Percentiles rank a stretch among this genome's conserved stretches.
phyloP scores from a whole-genome alignment of 2,113 vertebrate species.

The Phainopepla nitens region DNA sequence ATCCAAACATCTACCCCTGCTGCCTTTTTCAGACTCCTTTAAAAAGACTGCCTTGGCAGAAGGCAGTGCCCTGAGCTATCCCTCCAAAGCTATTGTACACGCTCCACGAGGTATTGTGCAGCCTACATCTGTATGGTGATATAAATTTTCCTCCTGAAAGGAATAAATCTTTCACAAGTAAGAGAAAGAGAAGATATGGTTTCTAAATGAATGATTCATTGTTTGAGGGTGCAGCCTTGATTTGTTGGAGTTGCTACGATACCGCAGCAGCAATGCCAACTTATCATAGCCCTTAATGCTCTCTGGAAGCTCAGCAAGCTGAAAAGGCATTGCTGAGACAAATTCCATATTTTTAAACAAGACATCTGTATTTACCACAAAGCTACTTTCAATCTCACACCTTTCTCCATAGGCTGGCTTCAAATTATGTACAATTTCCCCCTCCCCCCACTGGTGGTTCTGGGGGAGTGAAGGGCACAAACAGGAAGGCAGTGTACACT shows the following conservation, averaged over 20 bases:
- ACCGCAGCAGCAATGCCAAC: neutral
- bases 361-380: neutral
- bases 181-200: neutral
- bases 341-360: constrained; percentile 8
- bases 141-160: constrained; percentile 35
- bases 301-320: neutral
- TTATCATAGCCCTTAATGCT: neutral
- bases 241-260: constrained; percentile 13
- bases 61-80: neutral
- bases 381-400: neutral
- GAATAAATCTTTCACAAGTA: constrained; percentile 10
- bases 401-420: neutral
- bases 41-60: neutral
- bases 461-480: constrained; percentile 1
- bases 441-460: neutral
- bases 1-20: neutral
- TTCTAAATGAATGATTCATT: constrained; percentile 46
- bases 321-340: neutral
- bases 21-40: neutral
- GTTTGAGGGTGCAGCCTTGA: constrained; percentile 5
- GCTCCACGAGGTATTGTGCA: neutral
- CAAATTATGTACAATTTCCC: neutral
- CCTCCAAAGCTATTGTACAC: neutral
- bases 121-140: neutral
- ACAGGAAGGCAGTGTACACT: constrained; percentile 24